Base-by-base conservation (phyloP, 35 echinoderm and acorn worm species). In the Diadema setosum region DNA sequence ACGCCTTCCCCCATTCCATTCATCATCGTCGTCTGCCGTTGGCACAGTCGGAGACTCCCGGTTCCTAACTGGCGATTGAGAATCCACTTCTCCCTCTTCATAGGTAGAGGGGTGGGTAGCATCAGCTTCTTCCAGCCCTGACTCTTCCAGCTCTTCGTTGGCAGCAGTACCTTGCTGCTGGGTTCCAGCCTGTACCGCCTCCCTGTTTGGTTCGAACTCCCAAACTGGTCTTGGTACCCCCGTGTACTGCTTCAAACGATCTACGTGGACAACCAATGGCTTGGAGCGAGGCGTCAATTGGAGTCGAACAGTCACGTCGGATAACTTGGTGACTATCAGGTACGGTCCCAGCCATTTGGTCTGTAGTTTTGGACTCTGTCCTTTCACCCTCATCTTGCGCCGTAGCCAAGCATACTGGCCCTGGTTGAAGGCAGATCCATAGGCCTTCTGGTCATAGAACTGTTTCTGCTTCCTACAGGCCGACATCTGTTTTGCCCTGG, bases 341-440 rank as follows among this genome's bases (percentile, higher is more conserved):
- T 70, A 82, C 4, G 91, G 95, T 39, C 91, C 95, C 5, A 76
- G 45, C 88, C 95, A 94, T 16, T 43, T 84, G 5, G 46, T n/a
- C 52, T 90, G 84, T 36, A 94, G 70, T 43, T 96, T 92, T 1
- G 86, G 94, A 0, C 73, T 89, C 12, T 81, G 15, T 5, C 89
- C 90, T 25, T 85, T 88, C 27, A 60, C 86, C 33, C 30, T 64
- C 24, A 67, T 80, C 1, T 40, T 73, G n/a, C 90, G 39, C 23
- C 27, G 60, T 17, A 92, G 17, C 84, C 84, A 96, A 4, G 89
- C 90, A 39, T 32, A 42, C 1, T 94, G 42, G 17, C 86, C 86
- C 25, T 24, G 40, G 39, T 64, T 5, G 15, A 61, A 73, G 9
- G 52, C 14, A 45, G 45, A 39, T 26, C 16, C 39, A 17, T 46